A percentile compares a stretch with the other conserved stretches of the same genome.
Evolutionary conservation across 2,888 invertebrate species (phyloP).

Genomic region (Cryptophagus acutangulus): DNA sequence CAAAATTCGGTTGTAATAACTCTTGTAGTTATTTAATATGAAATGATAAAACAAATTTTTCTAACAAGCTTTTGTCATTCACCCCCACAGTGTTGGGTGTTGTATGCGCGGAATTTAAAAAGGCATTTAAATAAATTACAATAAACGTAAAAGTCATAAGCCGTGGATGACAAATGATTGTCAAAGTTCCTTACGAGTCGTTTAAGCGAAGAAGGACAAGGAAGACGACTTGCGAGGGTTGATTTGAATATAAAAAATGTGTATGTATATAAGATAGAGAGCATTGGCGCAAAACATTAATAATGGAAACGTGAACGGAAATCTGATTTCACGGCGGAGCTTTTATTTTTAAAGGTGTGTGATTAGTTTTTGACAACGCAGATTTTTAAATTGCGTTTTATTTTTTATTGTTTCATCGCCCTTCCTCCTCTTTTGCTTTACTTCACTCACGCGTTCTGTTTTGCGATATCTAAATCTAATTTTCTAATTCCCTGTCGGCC

Average conservation of each 20-base stretch:
- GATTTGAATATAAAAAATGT: constrained; percentile 52
- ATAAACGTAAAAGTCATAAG: constrained; percentile 39
- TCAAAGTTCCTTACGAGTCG: constrained; percentile 34
- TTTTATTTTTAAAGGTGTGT: constrained; percentile 46
- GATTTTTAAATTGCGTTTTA: constrained; percentile 48
- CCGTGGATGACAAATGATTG: constrained; percentile 47
- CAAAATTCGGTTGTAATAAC: no score
- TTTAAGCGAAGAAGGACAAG: constrained; percentile 12
- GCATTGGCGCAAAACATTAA: constrained; percentile 49
- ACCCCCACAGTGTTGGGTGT: no score
- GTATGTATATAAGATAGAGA: no score
- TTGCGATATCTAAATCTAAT: no score
- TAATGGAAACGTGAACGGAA: constrained; percentile 50
- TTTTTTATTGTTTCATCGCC: constrained; percentile 34
- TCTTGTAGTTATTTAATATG: no score
- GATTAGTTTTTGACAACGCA: constrained; percentile 46
- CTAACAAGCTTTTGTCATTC: no score
- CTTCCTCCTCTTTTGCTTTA: constrained; percentile 3
- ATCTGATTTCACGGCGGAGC: constrained; percentile 43
- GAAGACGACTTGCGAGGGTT: constrained; percentile 27
- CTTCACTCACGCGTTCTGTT: no score
- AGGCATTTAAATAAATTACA: constrained; percentile 22
- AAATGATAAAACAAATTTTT: no score
- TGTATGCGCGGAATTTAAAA: no score
- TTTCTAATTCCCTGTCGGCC: no score